Base-by-base conservation (phyloP, 2,797 vertebrate genomes). In the Hippopotamyrus pictus region DNA sequence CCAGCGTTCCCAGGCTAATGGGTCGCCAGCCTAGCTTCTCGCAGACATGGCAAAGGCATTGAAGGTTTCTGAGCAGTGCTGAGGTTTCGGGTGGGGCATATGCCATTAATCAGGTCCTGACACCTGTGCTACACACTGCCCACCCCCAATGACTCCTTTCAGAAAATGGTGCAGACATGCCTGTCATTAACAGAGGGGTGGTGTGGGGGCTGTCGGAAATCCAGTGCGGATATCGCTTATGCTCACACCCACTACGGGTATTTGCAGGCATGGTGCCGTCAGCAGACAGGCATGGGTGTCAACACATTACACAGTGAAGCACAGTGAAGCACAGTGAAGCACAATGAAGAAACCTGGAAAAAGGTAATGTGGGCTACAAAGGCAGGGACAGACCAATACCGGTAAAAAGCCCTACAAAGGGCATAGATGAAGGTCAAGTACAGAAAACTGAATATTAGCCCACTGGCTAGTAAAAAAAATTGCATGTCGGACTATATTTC, bases 81-180 rank as follows among this genome's bases (percentile, higher is more conserved):
- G n/a, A 84, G 44, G 46, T 22, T n/a, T 19, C 0, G n/a, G 84
- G 84, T 2, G 12, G 62, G 83, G n/a, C 46, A 50, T n/a, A 19
- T 54, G 50, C 84, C 86, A 88, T 88, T 88, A 57, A 62, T 88
- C 54, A 46, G 86, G 25, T 53, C 29, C 9, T 87, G 54, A 87
- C 86, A 87, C 86, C 41, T 54, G 84, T 53, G 48, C 22, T 33
- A 86, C 50, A 22, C 44, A 62, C 53, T 62, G 19, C 86, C 53
- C 86, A 33, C 8, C 29, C 86, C 33, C 86, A 57, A 19, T 33
- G 9, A 87, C 37, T 19, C 54, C 17, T 41, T 11, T 46, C 57
- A 44, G 8, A 84, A 54, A 65, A 41, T 41, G 54, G 57, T 46
- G 57, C 54, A 59, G 14, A 87, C 83, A 86, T 54, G 51, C 84